Evolutionary conservation across 2,113 vertebrate species (phyloP).

Genomic region (Nycticryphes semicollaris): DNA sequence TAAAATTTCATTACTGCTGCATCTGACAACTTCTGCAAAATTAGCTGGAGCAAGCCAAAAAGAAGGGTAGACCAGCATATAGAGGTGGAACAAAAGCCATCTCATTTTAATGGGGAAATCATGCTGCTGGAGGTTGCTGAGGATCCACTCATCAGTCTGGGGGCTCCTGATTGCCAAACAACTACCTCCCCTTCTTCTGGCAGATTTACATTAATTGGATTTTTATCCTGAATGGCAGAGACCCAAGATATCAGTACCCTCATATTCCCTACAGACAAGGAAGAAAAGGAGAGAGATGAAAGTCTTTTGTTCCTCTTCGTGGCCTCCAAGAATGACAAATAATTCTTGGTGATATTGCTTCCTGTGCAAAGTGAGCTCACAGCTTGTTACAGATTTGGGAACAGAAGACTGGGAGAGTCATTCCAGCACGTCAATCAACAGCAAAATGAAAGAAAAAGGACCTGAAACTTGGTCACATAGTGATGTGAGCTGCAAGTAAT

Average conservation of each 20-base stretch:
- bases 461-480: background rate
- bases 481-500: background rate
- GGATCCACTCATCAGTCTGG: background rate
- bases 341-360: constrained; percentile 16
- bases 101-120: background rate
- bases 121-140: background rate
- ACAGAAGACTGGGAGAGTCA: background rate
- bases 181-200: background rate
- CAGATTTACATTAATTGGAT: constrained; percentile 43
- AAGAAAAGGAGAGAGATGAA: constrained; percentile 4
- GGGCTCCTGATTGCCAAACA: background rate
- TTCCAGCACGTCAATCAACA: background rate
- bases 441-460: background rate
- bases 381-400: background rate
- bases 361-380: background rate
- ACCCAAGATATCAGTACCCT: background rate
- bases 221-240: background rate
- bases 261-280: background rate
- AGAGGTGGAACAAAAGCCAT: background rate
- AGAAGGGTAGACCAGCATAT: background rate
- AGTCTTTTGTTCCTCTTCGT: constrained; percentile 20
- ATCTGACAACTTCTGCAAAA: constrained; percentile 32
- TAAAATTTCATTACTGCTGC: constrained; percentile 25
- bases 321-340: constrained; percentile 15
- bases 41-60: background rate